A percentile compares a stretch with the other conserved stretches of the same genome.
These are phyloP conservation scores for Platycercus adscitus DNA, from an alignment of 2,113 vertebrate species.

Conservation along the genomic window DNA sequence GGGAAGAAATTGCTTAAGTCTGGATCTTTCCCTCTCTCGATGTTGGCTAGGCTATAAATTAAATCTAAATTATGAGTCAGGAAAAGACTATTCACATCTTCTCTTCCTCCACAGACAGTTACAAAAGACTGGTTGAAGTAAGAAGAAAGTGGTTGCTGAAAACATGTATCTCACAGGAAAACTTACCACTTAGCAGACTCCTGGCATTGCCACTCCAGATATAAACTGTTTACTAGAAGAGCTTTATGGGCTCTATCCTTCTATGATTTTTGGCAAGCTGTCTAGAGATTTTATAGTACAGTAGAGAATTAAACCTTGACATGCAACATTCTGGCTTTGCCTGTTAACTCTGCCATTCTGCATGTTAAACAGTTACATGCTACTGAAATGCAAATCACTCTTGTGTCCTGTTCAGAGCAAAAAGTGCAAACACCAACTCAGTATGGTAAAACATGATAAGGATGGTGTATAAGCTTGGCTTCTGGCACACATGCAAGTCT, in stretches of 20 bases:
- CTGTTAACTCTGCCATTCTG: not conserved
- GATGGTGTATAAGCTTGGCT: not conserved
- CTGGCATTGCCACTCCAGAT: not conserved
- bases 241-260: not conserved
- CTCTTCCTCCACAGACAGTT: not conserved
- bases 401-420: not conserved
- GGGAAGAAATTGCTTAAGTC: not conserved
- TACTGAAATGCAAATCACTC: not conserved
- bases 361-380: not conserved
- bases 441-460: not conserved
- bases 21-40: not conserved
- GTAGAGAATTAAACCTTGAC: not conserved
- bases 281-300: not conserved
- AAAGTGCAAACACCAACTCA: not conserved
- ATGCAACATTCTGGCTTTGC: not conserved
- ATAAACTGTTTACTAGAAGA: not conserved
- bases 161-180: not conserved
- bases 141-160: not conserved
- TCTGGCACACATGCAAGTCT: not conserved
- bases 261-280: conserved; percentile 3
- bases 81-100: not conserved
- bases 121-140: not conserved
- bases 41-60: not conserved
- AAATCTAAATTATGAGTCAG: not conserved
- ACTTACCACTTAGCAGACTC: not conserved